Evolutionary conservation across 2,113 vertebrate species (phyloP).

Genomic region (Bubo bubo): DNA sequence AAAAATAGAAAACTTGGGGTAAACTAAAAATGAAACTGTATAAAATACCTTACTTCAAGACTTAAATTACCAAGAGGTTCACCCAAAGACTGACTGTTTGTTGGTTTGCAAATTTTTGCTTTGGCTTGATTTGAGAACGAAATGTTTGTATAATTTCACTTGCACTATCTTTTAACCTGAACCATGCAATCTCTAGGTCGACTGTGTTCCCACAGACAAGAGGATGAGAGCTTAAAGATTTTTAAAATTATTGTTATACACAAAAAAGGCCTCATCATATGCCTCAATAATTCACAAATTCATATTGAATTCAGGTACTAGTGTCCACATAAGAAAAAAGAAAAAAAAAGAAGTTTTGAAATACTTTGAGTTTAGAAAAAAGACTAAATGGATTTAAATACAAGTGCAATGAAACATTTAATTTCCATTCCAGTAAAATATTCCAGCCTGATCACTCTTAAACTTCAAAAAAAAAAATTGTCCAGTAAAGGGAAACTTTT

Average conservation of each 20-base stretch:
- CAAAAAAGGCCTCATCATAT: neutral
- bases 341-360: neutral
- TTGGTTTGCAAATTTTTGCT: neutral
- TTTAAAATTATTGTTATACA: neutral
- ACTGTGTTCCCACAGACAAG: neutral
- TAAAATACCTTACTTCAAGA: neutral
- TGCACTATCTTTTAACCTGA: neutral
- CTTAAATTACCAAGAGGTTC: neutral
- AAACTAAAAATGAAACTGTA: neutral
- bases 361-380: neutral
- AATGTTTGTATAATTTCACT: neutral
- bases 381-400: neutral
- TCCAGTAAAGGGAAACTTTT: neutral
- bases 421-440: neutral
- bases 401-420: neutral
- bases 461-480: neutral
- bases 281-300: neutral
- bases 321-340: neutral
- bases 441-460: neutral
- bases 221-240: neutral
- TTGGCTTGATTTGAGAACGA: neutral
- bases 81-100: neutral
- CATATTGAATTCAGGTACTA: neutral
- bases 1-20: neutral
- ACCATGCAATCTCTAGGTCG: neutral